Base-by-base conservation (phyloP, 2,113 vertebrate genomes). In the Charadrius vociferus region DNA sequence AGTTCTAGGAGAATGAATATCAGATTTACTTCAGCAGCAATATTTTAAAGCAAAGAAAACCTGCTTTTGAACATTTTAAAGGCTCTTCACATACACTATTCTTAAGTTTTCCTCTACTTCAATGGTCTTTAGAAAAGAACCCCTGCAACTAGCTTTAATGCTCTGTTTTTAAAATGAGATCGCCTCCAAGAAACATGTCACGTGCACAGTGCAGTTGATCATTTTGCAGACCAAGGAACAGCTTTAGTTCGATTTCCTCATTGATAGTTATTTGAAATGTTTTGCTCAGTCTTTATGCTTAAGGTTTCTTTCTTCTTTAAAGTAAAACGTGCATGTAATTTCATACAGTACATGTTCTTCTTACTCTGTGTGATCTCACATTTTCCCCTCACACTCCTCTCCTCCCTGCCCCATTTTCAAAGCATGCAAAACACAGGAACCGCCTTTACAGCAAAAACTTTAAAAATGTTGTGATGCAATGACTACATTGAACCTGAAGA, bases 401-500 rank as follows among this genome's bases (percentile, higher is more conserved):
- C 52, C 56, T 89, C 39, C 26, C 13, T 70, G 67, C 36, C 1
- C 3, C 37, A 62, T 32, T 91, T 91, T 83, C 34, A 90, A 96
- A 82, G 58, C 55, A 37, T 26, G 37, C 30, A 45, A 79, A 86
- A 86, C 1, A 29, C 56, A 80, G 43, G 30, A 88, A 49, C 32
- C 3, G 1, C 50, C 63, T 73, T 74, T 52, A 78, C 34, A 77
- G 68, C 29, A 65, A 68, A 70, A 61, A 32, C 29, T 62, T 29
- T 3, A 6, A n/a, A 9, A 56, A 43, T 12, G 30, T 45, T 27
- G 23, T 2, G 3, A 3, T 97, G 98, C 94, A 98, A 78, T 91
- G 67, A 24, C 86, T 29, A 13, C n/a, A 20, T 0, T 5, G 29
- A 86, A 79, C 98, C 98, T 98, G 97, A 92, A 98, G 98, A 89